phyloP scores from a whole-genome alignment of 2,888 invertebrate species.

The Plebejus anna region DNA sequence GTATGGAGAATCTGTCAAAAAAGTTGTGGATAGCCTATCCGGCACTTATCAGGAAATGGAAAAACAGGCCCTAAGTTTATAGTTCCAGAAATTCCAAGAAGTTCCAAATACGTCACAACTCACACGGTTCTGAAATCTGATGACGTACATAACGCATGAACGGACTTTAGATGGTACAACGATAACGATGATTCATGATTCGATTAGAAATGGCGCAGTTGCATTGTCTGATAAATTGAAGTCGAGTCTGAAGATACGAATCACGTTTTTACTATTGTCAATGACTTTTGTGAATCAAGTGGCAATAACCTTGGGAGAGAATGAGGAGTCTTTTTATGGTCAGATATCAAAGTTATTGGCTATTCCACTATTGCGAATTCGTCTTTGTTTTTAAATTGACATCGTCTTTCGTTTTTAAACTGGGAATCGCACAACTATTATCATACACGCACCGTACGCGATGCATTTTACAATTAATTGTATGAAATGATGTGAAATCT shows the following conservation, averaged over 20 bases:
- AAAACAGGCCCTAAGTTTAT: no score
- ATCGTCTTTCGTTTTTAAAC: no score
- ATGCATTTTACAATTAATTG: no score
- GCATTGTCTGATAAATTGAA: background rate
- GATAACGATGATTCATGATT: background rate
- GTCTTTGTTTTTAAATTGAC: no score
- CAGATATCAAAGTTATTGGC: background rate
- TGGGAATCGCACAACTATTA: no score
- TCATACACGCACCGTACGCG: no score
- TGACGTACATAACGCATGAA: conserved; percentile 30
- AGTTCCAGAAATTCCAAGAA: conserved; percentile 60
- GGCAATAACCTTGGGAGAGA: background rate
- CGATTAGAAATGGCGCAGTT: conserved; percentile 4
- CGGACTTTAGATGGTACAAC: background rate
- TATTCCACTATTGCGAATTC: no score
- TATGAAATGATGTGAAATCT: no score
- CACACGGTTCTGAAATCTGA: conserved; percentile 65
- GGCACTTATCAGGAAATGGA: no score
- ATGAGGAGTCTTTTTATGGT: background rate
- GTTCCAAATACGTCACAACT: conserved; percentile 83
- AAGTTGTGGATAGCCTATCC: no score
- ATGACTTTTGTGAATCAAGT: background rate
- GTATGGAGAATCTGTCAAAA: no score
- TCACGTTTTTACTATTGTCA: background rate
- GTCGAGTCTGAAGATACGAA: background rate